phyloP scores from a whole-genome alignment of 1,140 invertebrate species.

The Zaprionus davidi region DNA sequence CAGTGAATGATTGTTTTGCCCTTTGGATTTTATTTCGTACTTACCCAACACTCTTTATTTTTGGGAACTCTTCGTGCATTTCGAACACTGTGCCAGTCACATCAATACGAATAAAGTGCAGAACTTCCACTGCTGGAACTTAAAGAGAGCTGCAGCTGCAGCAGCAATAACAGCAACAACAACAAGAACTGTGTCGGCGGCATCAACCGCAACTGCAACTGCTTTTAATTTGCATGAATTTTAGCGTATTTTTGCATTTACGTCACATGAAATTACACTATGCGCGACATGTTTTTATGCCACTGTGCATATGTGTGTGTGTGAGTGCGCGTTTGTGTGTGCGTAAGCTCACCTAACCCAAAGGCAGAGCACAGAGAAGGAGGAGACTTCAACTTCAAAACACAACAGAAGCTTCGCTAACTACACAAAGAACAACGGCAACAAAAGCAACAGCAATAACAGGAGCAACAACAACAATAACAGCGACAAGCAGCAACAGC shows the following conservation, averaged over 20 bases:
- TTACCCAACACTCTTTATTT: neutral
- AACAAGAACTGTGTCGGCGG: too few relatives aligned
- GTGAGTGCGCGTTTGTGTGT: conserved; percentile 38
- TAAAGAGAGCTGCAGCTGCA: neutral
- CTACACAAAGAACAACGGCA: conserved; percentile 18
- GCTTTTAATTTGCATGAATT: conserved; percentile 67
- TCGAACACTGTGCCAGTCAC: neutral
- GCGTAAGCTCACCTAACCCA: conserved; percentile 67
- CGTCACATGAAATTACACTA: conserved; percentile 78
- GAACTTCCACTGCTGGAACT: neutral
- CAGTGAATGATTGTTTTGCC: too few relatives aligned
- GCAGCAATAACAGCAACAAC: neutral
- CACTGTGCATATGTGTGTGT: conserved; percentile 23
- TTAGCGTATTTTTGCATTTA: conserved; percentile 82
- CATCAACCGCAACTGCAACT: neutral
- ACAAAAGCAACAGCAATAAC: conserved; percentile 31
- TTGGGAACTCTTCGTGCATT: neutral
- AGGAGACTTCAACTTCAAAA: conserved; percentile 78
- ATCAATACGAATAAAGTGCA: neutral
- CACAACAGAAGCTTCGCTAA: conserved; percentile 1
- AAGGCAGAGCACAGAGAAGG: conserved; percentile 46
- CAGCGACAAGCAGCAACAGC: conserved; percentile 29
- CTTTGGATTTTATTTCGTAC: neutral
- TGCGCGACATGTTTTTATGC: conserved; percentile 79
- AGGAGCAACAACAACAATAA: conserved; percentile 8